Percentiles rank a stretch among this genome's conserved stretches.
Conservation (phyloP, 2,797 vertebrate genomes). For the Sitta carolinensis region DNA sequence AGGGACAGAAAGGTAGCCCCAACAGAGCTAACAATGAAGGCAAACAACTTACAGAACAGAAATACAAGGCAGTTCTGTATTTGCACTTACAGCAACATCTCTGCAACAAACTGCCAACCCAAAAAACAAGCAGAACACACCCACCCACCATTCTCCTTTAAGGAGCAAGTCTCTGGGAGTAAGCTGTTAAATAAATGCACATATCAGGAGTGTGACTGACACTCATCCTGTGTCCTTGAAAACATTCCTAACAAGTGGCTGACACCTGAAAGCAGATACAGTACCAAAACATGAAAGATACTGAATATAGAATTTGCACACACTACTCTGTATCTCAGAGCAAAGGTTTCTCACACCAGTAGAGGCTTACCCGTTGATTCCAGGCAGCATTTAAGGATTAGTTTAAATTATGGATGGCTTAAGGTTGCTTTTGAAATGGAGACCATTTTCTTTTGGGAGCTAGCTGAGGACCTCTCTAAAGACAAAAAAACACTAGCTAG, state of each 20-base stretch:
- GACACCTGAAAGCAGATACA: neutral
- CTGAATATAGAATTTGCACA: accelerated
- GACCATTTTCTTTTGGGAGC: neutral
- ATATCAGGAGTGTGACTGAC: neutral
- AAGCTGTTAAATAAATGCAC: neutral
- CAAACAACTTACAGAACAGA: neutral
- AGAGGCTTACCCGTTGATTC: neutral
- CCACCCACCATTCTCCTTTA: neutral
- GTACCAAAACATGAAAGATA: neutral
- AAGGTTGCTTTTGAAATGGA: neutral
- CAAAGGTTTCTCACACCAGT: neutral
- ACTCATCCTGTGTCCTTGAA: neutral
- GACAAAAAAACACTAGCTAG: neutral
- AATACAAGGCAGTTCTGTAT: neutral
- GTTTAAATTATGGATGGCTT: neutral
- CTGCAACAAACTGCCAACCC: neutral
- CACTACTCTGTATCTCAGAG: neutral
- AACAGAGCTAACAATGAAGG: neutral
- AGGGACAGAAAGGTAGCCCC: neutral
- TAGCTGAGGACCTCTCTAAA: neutral
- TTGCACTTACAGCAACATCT: neutral
- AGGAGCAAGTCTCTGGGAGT: neutral
- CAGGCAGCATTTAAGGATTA: neutral
- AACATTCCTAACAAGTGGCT: neutral
- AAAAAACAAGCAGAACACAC: neutral